Conservation (phyloP, 2,797 vertebrate genomes). For the Arvicola amphibius region DNA sequence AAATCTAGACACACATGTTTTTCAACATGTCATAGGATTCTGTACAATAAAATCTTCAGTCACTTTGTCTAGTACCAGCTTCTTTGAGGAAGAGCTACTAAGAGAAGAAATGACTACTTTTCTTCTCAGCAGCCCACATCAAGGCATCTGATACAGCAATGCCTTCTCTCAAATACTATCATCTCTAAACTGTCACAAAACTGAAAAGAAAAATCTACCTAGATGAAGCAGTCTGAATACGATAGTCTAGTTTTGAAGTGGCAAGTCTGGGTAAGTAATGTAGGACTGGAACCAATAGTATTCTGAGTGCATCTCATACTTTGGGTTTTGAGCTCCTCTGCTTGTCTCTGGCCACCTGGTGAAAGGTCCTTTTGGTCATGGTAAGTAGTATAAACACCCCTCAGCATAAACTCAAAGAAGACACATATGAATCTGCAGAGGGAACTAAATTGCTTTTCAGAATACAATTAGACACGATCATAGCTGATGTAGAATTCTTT, state of each 20-base stretch:
- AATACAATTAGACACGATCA: conserved; percentile 26
- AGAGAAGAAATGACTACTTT: neutral
- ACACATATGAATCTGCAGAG: conserved; percentile 35
- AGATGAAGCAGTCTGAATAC: neutral
- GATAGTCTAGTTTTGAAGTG: neutral
- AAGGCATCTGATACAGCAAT: neutral
- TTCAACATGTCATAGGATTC: conserved; percentile 5
- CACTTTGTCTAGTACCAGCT: neutral
- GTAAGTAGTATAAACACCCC: neutral
- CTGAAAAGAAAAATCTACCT: neutral
- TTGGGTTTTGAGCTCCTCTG: neutral
- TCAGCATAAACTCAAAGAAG: neutral
- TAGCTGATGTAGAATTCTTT: conserved; percentile 43
- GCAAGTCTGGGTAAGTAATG: neutral
- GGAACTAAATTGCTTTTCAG: conserved; percentile 52
- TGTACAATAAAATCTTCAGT: neutral
- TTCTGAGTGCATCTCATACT: neutral
- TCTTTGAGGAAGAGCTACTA: conserved; percentile 3
- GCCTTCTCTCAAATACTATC: neutral
- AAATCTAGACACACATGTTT: neutral
- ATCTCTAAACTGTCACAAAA: neutral
- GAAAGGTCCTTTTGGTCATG: neutral
- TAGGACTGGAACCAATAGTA: neutral
- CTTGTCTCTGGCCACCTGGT: conserved; percentile 17
- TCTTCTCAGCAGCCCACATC: neutral